Evolutionary conservation across 2,888 invertebrate species (phyloP), one percentile per base, ranked within the genome.

Genomic region (Caenorhabditis drosophilae): DNA sequence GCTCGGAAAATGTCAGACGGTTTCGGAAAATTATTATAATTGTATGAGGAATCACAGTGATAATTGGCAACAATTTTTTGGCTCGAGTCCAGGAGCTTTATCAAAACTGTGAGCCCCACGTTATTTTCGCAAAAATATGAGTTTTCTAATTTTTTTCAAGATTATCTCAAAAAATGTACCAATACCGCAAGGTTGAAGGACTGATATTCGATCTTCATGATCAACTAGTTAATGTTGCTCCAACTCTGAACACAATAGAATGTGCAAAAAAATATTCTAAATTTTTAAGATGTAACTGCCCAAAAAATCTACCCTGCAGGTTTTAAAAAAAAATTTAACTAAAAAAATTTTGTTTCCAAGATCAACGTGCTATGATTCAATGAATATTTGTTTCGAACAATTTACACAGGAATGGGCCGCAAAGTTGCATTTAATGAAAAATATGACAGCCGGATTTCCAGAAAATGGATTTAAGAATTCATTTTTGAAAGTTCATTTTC

Each of bases 361-460:
- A 7, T 42, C 51, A 1, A 42, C 55, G 1, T 59, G 58, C 22
- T 3, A 46, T 3, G 34, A 26, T 4, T 41, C 56, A 1, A 49
- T 60, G 59, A 55, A 60, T n/a, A 49, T 34, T n/a, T 64, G 64
- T 26, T 64, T 58, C n/a, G 58, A 54, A 2, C 49, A 54, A 15
- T 64, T 31, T 18, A 54, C 50, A 9, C 45, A 58, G 1, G 58
- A 64, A 26, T 64, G 64, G 64, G 45, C 54, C 4, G 64, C 58
- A 0, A 64, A 55, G 16, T 34, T 64, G 38, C 45, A 52, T 23
- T 16, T 58, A 44, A 45, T 64, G 51, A 58, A 48, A 20, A 58
- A 58, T 35, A 58, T 64, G 58, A 58, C 64, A 1, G 47, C 6
- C 15, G 47, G 47, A 35, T 22, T 2, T 15, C 7, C 9, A 11